Percentiles rank a stretch among this genome's conserved stretches.
Evolutionary conservation across 2,888 invertebrate genomes (phyloP).

Genomic region (Coenonympha arcania): DNA sequence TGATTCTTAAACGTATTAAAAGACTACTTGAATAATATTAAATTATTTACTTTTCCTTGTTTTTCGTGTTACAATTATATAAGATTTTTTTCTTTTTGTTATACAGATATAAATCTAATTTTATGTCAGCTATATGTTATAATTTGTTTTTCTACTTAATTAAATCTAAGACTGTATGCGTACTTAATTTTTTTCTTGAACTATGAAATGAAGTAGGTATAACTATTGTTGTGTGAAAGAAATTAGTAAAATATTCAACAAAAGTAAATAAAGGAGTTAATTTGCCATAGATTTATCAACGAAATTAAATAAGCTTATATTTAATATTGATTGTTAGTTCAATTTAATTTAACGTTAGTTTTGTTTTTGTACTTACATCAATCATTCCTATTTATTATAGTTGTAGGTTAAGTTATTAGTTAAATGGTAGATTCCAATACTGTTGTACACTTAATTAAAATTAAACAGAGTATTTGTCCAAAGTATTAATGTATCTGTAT

Average conservation of each 20-base stretch:
- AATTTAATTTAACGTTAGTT: background rate
- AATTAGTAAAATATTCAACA: too few species aligned
- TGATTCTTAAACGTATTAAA: background rate
- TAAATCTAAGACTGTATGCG: background rate
- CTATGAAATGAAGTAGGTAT: background rate
- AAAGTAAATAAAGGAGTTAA: background rate
- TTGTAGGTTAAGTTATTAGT: slow-evolving; percentile 5
- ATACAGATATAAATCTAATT: background rate
- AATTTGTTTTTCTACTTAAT: background rate
- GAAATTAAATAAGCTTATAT: slow-evolving; percentile 11
- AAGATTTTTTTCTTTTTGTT: background rate
- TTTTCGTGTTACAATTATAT: too few species aligned
- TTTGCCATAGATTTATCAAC: slow-evolving; percentile 21
- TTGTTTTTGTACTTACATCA: slow-evolving; percentile 28
- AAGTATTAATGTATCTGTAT: too few species aligned
- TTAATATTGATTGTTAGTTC: background rate
- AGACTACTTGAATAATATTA: background rate
- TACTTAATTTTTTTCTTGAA: background rate
- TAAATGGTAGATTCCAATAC: slow-evolving; percentile 2
- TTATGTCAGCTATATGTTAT: too few species aligned
- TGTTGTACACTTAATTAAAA: slow-evolving; percentile 4
- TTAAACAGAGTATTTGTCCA: too few species aligned
- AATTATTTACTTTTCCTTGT: background rate
- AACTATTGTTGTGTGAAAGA: too few species aligned
- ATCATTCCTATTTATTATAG: slow-evolving; percentile 19